phyloP scores from a whole-genome alignment of 1,140 invertebrate genomes.

The Lasioglossum albipes region DNA sequence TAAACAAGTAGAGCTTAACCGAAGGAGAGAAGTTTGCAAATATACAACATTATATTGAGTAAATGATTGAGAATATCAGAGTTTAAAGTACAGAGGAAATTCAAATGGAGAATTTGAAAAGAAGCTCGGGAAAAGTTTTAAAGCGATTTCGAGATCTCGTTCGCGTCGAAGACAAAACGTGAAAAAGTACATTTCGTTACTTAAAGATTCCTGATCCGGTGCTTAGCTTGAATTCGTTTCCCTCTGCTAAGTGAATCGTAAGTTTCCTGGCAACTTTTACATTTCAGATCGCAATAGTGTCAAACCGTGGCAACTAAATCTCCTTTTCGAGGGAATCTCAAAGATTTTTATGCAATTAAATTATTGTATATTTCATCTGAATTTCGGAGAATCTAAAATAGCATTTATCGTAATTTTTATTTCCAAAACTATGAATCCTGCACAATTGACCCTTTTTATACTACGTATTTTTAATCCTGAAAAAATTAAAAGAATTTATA shows the following conservation, averaged over 20 bases:
- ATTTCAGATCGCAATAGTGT: not conserved
- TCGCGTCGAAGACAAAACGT: not conserved
- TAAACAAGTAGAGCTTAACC: too few species aligned
- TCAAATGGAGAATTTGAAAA: not conserved
- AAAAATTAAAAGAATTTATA: too few species aligned
- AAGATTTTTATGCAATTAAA: too few species aligned
- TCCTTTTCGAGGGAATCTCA: not conserved
- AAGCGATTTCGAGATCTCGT: not conserved
- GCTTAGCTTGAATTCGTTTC: constrained; percentile 10
- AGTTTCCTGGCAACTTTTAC: constrained; percentile 3
- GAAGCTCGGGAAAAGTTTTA: not conserved
- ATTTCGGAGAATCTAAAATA: not conserved
- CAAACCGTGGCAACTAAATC: not conserved
- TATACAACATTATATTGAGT: not conserved
- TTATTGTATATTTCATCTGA: too few species aligned
- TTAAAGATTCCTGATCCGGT: not conserved
- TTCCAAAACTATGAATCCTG: not conserved
- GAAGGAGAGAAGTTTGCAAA: not conserved
- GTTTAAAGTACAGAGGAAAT: not conserved
- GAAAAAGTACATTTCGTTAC: not conserved
- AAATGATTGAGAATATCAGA: not conserved
- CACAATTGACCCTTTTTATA: too few species aligned
- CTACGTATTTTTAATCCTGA: too few species aligned
- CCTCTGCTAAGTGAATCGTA: not conserved
- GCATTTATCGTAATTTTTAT: too few species aligned